phyloP scores from a whole-genome alignment of 35 echinoderm and acorn worm species.

The Ophiothrix spiculata region DNA sequence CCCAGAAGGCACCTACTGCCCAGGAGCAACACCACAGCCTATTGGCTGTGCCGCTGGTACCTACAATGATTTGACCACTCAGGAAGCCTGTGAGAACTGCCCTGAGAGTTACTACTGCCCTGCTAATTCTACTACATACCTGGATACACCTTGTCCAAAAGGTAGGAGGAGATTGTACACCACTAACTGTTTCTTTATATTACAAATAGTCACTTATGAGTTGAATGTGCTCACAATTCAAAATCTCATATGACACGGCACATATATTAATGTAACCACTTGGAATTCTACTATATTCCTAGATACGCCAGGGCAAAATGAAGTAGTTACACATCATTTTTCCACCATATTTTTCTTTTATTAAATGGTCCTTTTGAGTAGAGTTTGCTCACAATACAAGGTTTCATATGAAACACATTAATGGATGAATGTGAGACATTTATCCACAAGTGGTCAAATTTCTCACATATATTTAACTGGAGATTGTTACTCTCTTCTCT shows the following conservation, averaged over 20 bases:
- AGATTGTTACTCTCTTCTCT: too few relatives aligned
- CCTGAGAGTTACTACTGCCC: slow-evolving; percentile 80
- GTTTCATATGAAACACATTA: too few relatives aligned
- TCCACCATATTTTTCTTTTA: too few relatives aligned
- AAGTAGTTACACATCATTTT: too few relatives aligned
- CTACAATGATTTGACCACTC: slow-evolving; percentile 80
- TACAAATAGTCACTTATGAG: neutral
- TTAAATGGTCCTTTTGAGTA: too few relatives aligned
- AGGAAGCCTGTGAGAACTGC: slow-evolving; percentile 63
- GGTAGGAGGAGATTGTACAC: slow-evolving; percentile 30
- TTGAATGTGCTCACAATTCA: neutral
- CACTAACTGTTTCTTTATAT: neutral
- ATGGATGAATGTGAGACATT: too few relatives aligned
- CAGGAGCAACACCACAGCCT: slow-evolving; percentile 70
- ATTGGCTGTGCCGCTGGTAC: slow-evolving; percentile 81
- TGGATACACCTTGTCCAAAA: slow-evolving; percentile 70
- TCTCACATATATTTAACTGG: too few relatives aligned
- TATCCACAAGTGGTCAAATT: too few relatives aligned
- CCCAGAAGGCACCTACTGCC: slow-evolving; percentile 90
- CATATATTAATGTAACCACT: neutral
- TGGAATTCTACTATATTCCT: neutral
- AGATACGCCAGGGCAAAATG: too few relatives aligned
- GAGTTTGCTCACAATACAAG: too few relatives aligned
- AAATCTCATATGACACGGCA: neutral
- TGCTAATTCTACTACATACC: slow-evolving; percentile 86